Evolutionary conservation across 2,888 invertebrate genomes (phyloP), one percentile per base, ranked within the genome.

Genomic region (Drosophila kanekoi): DNA sequence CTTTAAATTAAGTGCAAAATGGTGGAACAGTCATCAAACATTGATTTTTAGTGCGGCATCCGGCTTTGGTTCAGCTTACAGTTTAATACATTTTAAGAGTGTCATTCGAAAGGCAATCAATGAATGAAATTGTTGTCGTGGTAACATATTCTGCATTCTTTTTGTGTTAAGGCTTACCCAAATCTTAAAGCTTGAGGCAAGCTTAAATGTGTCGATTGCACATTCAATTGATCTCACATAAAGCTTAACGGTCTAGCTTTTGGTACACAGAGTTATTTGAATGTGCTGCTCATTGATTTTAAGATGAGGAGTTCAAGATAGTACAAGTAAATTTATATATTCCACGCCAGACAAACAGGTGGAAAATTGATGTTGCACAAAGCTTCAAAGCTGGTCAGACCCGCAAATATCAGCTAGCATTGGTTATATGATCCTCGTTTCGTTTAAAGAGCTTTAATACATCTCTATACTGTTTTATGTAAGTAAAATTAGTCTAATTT

Each of bases 1-100:
- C 47, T 33, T 81, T 66, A 62, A 83, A 81, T 74, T 57, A 75
- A 69, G 87, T 81, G 84, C 69, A 52, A 86, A 86, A 77, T 64
- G 66, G 23, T 44, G 35, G 33, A 47, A 9, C 16, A 53, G 61
- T 40, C 72, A 57, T 81, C 53, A 63, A 64, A 67, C 77, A 83
- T 81, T 80, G 87, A 81, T 83, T 81, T 81, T 68, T 58, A 77
- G 61, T 64, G 56, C 33, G 23, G n/a, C 48, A 37, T 23, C 41
- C 23, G 47, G 52, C 44, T 66, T 66, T 56, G 56, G 5, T 44
- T 37, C 44, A 53, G 54, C 52, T 52, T 61, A 54, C 45, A 49
- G 28, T 33, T 54, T 28, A 37, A 44, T 56, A 69, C 61, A 56
- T 49, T 35, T 40, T 45, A 16, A 38, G 18, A 35, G 45, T 14